Conservation (phyloP, 1,140 invertebrate genomes). For the Calosoma granatense region DNA sequence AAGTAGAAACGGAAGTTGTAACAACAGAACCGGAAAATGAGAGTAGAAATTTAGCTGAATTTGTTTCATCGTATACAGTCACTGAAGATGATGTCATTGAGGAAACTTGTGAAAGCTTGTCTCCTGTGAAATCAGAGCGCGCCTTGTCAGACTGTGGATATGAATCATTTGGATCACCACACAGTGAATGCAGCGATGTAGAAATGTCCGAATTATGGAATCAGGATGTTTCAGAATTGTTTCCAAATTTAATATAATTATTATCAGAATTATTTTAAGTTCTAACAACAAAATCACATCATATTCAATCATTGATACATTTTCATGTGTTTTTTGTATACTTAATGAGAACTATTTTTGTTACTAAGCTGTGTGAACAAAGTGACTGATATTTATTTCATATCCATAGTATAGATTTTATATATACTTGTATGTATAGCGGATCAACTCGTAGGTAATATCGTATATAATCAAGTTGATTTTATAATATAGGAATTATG, state of each 20-base stretch:
- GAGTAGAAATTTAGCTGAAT: conserved; percentile 1
- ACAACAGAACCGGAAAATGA: conserved; percentile 11
- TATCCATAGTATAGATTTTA: too few species aligned
- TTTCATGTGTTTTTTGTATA: too few species aligned
- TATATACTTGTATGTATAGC: too few species aligned
- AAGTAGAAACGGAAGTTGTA: conserved; percentile 34
- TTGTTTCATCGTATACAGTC: not conserved
- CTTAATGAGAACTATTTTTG: too few species aligned
- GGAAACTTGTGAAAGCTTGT: conserved; percentile 15
- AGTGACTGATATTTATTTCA: too few species aligned
- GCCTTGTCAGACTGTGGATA: conserved; percentile 29
- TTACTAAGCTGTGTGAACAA: too few species aligned
- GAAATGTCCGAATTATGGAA: conserved; percentile 25
- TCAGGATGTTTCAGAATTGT: conserved; percentile 29
- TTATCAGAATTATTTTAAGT: too few species aligned
- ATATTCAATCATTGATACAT: too few species aligned
- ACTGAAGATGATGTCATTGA: conserved; percentile 2
- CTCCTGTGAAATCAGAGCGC: not conserved
- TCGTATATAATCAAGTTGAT: too few species aligned
- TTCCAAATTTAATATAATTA: conserved; percentile 30
- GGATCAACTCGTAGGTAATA: too few species aligned
- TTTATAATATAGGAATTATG: too few species aligned
- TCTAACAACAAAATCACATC: too few species aligned
- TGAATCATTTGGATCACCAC: conserved; percentile 31
- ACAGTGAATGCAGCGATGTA: conserved; percentile 19